phyloP scores from a whole-genome alignment of 1,140 invertebrate species.

The Diorhabda sublineata region DNA sequence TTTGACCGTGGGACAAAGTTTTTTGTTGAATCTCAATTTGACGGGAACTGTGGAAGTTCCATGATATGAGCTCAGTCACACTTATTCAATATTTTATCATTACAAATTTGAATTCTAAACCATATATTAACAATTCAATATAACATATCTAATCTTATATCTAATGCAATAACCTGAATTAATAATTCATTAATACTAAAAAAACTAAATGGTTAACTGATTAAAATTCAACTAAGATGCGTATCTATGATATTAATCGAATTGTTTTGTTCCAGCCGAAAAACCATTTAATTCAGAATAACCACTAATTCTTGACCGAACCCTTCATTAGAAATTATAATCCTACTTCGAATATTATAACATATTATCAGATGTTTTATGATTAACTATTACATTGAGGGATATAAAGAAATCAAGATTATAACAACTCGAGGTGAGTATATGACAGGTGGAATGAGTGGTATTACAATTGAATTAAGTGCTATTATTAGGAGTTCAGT shows the following conservation, averaged over 20 bases:
- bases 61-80: no score
- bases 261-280: not conserved
- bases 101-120: no score
- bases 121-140: no score
- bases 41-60: no score
- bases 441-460: not conserved
- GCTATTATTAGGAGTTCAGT: not conserved
- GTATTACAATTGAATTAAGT: slow-evolving; percentile 3
- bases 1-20: no score
- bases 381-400: not conserved
- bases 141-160: no score
- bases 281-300: not conserved
- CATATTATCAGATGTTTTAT: not conserved
- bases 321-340: not conserved
- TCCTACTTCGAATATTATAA: not conserved
- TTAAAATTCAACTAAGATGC: not conserved
- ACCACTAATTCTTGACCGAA: not conserved
- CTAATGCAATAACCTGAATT: no score
- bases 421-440: not conserved
- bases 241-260: not conserved
- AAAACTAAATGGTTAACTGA: not conserved
- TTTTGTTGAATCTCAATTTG: no score
- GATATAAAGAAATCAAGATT: not conserved
- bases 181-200: no score
- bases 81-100: no score